Base-by-base conservation (phyloP, 2,888 invertebrate genomes). In the Microctonus aethiopoides region DNA sequence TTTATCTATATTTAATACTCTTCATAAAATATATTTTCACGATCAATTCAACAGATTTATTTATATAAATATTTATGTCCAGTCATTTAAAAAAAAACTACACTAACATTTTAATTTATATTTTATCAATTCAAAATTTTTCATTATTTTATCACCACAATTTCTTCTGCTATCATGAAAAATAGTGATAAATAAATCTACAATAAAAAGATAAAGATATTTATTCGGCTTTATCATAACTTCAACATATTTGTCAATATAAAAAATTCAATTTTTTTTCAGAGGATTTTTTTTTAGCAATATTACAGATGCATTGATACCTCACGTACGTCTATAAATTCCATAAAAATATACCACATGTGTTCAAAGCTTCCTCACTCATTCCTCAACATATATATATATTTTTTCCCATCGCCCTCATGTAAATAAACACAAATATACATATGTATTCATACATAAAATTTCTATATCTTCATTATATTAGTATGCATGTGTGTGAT, bases 201-300 rank as follows among this genome's bases (percentile, higher is more conserved):
- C 10, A 36, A 36, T 36, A 10, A 36, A 36, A 36, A 1, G 10
- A 36, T 1, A 1, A 10, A 10, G 10, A 36, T 36, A 36, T 10
- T 36, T 29, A 29, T 29, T 3, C 7, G 29, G 1, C 4, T 36
- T 10, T 36, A 36, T 36, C 1, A 36, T 1, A 36, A 36, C 7
- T 36, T 36, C 10, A 36, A 10, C 36, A 7, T 36, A 10, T 36
- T 9, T 36, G 10, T 10, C 10, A 1, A 36, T 10, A 29, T 29
- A 7, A 29, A 5, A 29, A 3, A 29, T 29, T 5, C 7, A 7
- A 5, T 5, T 29, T 3, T 29, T 29, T 7, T 29, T 29, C 7
- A 51, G 22, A 16, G 32, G 16, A 65, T 52, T 60, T 64, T 52
- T 68, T 68, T 26, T 52, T 10, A 36, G 10, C 10, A 10, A 36